phyloP scores from a whole-genome alignment of 53 echinoderm and acorn worm species.

The Holothuria scabra region DNA sequence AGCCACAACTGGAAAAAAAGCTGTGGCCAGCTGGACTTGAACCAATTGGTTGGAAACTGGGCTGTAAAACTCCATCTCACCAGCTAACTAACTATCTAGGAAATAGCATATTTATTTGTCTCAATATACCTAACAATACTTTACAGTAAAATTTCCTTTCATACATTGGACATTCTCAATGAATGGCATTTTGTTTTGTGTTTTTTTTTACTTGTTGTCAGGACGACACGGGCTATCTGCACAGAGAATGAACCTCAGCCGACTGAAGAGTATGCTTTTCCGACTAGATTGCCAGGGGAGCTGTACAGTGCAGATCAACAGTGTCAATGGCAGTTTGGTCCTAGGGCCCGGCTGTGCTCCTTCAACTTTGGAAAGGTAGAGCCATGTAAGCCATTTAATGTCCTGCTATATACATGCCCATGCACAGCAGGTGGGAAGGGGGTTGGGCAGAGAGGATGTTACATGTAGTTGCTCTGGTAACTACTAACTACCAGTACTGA shows the following conservation, averaged over 20 bases:
- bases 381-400: constrained; percentile 47
- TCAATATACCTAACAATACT: too few relatives aligned
- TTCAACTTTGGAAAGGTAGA: constrained; percentile 99
- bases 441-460: not conserved
- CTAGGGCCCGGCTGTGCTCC: constrained; percentile 86
- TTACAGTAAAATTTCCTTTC: too few relatives aligned
- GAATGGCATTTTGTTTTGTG: too few relatives aligned
- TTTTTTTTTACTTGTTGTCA: constrained; percentile 3
- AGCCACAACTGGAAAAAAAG: too few relatives aligned
- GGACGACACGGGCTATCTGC: constrained; percentile 78
- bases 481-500: too few relatives aligned
- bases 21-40: too few relatives aligned
- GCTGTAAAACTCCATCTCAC: too few relatives aligned
- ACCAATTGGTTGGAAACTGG: too few relatives aligned
- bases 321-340: constrained; percentile 99
- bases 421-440: not conserved
- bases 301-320: constrained; percentile 94
- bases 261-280: constrained; percentile 80
- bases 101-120: too few relatives aligned
- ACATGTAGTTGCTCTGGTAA: not conserved
- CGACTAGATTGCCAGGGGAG: constrained; percentile 87
- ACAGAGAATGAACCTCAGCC: constrained; percentile 77
- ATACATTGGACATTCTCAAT: too few relatives aligned
- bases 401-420: not conserved
- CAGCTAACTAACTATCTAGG: not conserved